Conservation (phyloP, 2,797 vertebrate species). For the Prionace glauca region DNA sequence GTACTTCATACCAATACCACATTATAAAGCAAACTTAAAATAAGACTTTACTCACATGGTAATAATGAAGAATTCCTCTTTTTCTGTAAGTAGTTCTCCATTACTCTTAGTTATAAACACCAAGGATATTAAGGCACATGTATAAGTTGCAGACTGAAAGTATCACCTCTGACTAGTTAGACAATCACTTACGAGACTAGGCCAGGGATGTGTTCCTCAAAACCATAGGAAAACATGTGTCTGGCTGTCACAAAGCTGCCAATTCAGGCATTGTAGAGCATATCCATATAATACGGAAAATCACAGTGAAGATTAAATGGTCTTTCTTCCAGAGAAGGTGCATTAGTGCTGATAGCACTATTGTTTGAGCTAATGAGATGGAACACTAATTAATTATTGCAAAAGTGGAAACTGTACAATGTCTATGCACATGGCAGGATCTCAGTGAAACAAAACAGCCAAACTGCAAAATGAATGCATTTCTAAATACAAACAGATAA, state of each 20-base stretch:
- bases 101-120: slow-evolving; percentile 52
- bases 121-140: slow-evolving; percentile 54
- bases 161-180: slow-evolving; percentile 51
- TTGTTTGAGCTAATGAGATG: background rate
- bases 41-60: slow-evolving; percentile 51
- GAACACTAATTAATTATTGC: slow-evolving; percentile 25
- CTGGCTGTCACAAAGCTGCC: slow-evolving; percentile 41
- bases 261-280: background rate
- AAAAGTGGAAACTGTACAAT: background rate
- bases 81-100: slow-evolving; percentile 49
- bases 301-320: background rate
- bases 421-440: background rate
- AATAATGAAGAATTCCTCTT: slow-evolving; percentile 48
- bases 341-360: background rate
- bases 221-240: slow-evolving; percentile 42
- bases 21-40: slow-evolving; percentile 40
- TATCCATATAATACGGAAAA: background rate
- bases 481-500: background rate
- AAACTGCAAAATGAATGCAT: background rate
- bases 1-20: background rate
- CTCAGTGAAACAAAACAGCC: background rate
- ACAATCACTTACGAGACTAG: slow-evolving; percentile 49
- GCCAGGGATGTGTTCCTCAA: slow-evolving; percentile 43
- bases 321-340: background rate
- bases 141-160: slow-evolving; percentile 43